These are phyloP conservation scores for Lampris incognitus DNA, from an alignment of 2,113 vertebrate genomes.

Conservation along the genomic window DNA sequence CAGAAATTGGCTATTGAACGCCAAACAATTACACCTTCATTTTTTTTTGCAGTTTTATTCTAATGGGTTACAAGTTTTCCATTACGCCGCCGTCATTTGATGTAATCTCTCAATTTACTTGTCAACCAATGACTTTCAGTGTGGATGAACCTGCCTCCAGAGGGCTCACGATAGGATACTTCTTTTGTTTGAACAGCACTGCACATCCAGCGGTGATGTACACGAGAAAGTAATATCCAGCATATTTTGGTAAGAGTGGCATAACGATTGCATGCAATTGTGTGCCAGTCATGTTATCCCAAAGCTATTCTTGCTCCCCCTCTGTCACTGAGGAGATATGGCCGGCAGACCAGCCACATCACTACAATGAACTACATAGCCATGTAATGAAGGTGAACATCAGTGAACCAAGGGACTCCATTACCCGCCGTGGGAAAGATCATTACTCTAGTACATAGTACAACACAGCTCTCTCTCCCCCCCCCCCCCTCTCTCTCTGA, in stretches of 20 bases:
- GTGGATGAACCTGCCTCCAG: not conserved
- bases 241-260: slow-evolving; percentile 11
- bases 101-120: not conserved
- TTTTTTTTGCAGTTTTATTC: not conserved
- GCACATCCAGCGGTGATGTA: not conserved
- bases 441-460: slow-evolving; percentile 44
- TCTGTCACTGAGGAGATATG: slow-evolving; percentile 37
- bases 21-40: not conserved
- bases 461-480: slow-evolving; percentile 51
- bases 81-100: not conserved
- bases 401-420: slow-evolving; percentile 37
- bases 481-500: not conserved
- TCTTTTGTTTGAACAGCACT: not conserved
- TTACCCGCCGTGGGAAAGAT: slow-evolving; percentile 35
- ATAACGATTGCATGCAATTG: slow-evolving; percentile 3
- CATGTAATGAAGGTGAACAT: slow-evolving; percentile 35
- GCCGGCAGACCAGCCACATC: slow-evolving; percentile 4
- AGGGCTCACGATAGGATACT: not conserved
- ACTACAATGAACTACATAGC: slow-evolving; percentile 12
- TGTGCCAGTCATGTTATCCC: slow-evolving; percentile 9
- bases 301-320: slow-evolving; percentile 29
- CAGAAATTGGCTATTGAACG: not conserved
- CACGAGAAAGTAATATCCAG: not conserved
- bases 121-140: not conserved
- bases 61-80: not conserved